phyloP scores from a whole-genome alignment of 2,888 invertebrate genomes.

The Cybosia mesomella region DNA sequence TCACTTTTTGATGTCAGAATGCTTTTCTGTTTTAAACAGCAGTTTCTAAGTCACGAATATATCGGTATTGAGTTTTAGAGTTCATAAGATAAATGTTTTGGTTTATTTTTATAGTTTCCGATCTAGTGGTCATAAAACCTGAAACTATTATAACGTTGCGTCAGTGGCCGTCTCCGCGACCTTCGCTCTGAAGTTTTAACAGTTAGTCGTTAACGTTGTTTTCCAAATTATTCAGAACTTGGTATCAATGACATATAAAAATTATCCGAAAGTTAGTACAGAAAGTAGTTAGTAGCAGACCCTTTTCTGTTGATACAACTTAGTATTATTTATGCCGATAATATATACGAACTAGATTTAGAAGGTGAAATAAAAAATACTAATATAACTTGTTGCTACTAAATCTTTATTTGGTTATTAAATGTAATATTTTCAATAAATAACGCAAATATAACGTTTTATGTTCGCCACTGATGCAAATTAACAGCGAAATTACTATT shows the following conservation, averaged over 20 bases:
- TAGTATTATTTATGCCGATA: background rate
- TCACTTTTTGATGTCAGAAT: background rate
- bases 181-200: constrained; percentile 53
- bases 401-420: background rate
- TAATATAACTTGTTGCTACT: background rate
- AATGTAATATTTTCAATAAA: background rate
- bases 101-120: constrained; percentile 76
- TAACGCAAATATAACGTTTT: background rate
- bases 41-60: constrained; percentile 33
- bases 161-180: constrained; percentile 60
- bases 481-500: background rate
- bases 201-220: constrained; percentile 30
- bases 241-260: background rate
- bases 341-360: background rate
- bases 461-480: background rate
- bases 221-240: background rate
- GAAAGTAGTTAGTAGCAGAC: background rate
- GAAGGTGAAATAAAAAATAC: background rate
- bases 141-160: constrained; percentile 69
- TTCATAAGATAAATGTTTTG: constrained; percentile 59
- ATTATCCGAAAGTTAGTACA: background rate
- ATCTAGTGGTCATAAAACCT: constrained; percentile 71
- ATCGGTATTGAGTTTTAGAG: constrained; percentile 56
- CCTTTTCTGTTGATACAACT: background rate
- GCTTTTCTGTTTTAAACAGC: constrained; percentile 17